Conservation (phyloP, 2,113 vertebrate genomes). For the Oreochromis aureus region DNA sequence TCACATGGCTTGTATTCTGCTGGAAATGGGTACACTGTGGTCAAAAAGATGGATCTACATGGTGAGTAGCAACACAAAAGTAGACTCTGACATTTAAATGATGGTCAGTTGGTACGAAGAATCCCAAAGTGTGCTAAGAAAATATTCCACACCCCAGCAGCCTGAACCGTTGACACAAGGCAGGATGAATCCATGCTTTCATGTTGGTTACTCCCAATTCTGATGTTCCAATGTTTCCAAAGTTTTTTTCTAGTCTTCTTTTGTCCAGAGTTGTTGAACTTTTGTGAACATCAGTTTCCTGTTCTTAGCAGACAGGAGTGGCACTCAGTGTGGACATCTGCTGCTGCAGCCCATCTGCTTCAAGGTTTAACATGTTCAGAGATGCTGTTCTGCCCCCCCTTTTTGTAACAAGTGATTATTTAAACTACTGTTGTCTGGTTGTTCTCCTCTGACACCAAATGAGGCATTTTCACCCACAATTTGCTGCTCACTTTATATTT, state of each 20-base stretch:
- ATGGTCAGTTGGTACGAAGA: background rate
- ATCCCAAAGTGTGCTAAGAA: background rate
- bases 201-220: background rate
- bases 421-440: background rate
- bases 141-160: background rate
- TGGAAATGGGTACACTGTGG: background rate
- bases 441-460: background rate
- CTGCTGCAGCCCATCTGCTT: background rate
- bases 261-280: background rate
- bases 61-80: background rate
- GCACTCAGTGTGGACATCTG: background rate
- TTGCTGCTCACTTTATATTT: background rate
- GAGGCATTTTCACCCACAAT: background rate
- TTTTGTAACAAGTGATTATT: background rate
- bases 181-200: background rate
- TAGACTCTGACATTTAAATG: background rate
- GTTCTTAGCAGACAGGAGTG: background rate
- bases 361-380: background rate
- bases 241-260: background rate
- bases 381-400: background rate
- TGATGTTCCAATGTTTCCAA: accelerated
- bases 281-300: background rate
- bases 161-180: background rate
- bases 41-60: background rate
- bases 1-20: background rate